Conservation (phyloP, 2,888 invertebrate genomes). For the Antitype chi region DNA sequence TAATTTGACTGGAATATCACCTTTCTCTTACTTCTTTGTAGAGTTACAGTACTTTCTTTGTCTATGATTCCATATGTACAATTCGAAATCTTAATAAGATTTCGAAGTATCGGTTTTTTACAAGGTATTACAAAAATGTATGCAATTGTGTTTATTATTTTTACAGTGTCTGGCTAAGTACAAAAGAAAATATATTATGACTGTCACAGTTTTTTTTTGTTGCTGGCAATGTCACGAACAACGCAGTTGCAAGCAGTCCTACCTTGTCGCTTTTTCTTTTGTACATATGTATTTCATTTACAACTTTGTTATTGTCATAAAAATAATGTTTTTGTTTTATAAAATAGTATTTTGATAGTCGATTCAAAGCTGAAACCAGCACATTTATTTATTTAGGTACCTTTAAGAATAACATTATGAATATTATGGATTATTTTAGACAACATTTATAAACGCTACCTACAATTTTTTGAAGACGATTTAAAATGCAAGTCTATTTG, state of each 20-base stretch:
- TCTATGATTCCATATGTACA: neutral
- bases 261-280: slow-evolving; percentile 28
- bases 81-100: neutral
- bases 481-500: neutral
- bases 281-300: slow-evolving; percentile 20
- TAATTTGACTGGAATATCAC: neutral
- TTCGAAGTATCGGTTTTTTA: neutral
- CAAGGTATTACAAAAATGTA: neutral
- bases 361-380: neutral
- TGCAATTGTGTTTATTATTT: slow-evolving; percentile 3
- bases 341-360: neutral
- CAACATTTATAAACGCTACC: neutral
- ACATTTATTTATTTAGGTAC: neutral
- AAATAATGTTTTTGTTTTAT: neutral
- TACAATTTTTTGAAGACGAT: neutral
- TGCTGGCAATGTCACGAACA: slow-evolving; percentile 31
- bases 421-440: neutral
- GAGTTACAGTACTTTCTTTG: neutral
- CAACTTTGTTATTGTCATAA: slow-evolving; percentile 23
- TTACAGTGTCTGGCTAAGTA: neutral
- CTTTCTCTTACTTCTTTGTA: neutral
- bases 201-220: slow-evolving; percentile 26
- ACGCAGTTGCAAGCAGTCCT: slow-evolving; percentile 7
- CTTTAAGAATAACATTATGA: too few relatives aligned
- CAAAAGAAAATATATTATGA: slow-evolving; percentile 36